Conservation (phyloP, 2,113 vertebrate genomes). For the Pituophis catenifer region DNA sequence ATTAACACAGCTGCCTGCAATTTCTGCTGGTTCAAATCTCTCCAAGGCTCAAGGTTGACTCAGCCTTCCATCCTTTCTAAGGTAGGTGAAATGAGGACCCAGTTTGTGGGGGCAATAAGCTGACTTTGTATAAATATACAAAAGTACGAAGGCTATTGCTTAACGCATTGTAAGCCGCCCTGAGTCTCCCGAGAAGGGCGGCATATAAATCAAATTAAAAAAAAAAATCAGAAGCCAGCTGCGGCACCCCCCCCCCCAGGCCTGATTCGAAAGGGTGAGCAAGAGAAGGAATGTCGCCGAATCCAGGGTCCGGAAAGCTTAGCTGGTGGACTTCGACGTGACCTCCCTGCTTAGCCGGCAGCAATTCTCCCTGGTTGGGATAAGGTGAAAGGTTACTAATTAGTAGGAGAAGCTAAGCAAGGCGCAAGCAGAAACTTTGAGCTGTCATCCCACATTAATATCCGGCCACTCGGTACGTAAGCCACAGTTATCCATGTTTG, state of each 20-base stretch:
- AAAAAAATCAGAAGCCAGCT: conserved; percentile 39
- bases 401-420: conserved; percentile 85
- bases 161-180: too few relatives aligned
- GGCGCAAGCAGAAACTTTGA: conserved; percentile 76
- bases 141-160: too few relatives aligned
- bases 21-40: too few relatives aligned
- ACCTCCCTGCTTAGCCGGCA: conserved; percentile 64
- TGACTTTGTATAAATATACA: too few relatives aligned
- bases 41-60: too few relatives aligned
- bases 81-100: too few relatives aligned
- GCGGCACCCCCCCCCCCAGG: conserved; percentile 52
- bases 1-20: too few relatives aligned
- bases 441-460: conserved; percentile 82
- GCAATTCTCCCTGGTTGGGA: conserved; percentile 67
- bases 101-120: too few relatives aligned
- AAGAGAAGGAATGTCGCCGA: conserved; percentile 55
- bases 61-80: too few relatives aligned
- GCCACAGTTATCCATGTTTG: conserved; percentile 43
- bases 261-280: conserved; percentile 69
- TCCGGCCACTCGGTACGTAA: conserved; percentile 77
- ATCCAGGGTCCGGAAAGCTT: conserved; percentile 66
- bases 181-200: too few relatives aligned
- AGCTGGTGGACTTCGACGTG: conserved; percentile 65
- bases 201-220: too few relatives aligned
- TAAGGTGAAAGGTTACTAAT: conserved; percentile 87